phyloP scores from a whole-genome alignment of 1,140 invertebrate species.

The Platyscapa corneri region DNA sequence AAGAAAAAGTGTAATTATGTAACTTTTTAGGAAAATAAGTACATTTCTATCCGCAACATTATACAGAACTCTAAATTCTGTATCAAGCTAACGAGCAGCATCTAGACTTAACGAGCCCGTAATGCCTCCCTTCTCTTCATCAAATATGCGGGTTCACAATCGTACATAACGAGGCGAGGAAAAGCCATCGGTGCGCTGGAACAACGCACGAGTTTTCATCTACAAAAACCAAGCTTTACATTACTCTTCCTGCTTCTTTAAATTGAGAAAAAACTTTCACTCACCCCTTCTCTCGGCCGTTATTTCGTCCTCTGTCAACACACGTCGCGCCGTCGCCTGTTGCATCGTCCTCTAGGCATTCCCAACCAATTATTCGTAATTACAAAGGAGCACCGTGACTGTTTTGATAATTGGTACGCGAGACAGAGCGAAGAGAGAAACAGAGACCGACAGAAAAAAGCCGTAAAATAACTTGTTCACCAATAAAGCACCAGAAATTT shows the following conservation, averaged over 20 bases:
- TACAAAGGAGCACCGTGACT: constrained; percentile 56
- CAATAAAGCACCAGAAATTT: not conserved
- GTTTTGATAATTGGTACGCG: constrained; percentile 55
- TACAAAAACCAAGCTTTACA: not conserved
- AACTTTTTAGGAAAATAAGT: not conserved
- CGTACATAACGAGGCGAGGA: constrained; percentile 2
- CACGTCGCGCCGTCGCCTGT: constrained; percentile 56
- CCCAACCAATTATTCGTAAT: constrained; percentile 67
- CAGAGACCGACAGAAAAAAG: constrained; percentile 22
- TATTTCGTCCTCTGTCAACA: not conserved
- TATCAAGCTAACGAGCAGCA: not conserved
- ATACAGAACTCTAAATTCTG: not conserved
- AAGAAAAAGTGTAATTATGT: not conserved
- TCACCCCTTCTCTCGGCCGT: not conserved
- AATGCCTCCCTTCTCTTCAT: not conserved
- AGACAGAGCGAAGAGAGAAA: constrained; percentile 26
- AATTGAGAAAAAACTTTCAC: not conserved
- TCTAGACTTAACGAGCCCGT: constrained; percentile 25
- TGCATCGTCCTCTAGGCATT: constrained; percentile 58
- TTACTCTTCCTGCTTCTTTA: not conserved
- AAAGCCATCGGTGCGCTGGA: not conserved
- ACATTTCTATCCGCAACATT: not conserved
- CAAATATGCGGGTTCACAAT: not conserved
- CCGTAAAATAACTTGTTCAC: constrained; percentile 37
- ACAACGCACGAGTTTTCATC: not conserved